Evolutionary conservation across 2,888 invertebrate species (phyloP), one percentile per base, ranked within the genome.

Genomic region (Drosophila heteroneura): DNA sequence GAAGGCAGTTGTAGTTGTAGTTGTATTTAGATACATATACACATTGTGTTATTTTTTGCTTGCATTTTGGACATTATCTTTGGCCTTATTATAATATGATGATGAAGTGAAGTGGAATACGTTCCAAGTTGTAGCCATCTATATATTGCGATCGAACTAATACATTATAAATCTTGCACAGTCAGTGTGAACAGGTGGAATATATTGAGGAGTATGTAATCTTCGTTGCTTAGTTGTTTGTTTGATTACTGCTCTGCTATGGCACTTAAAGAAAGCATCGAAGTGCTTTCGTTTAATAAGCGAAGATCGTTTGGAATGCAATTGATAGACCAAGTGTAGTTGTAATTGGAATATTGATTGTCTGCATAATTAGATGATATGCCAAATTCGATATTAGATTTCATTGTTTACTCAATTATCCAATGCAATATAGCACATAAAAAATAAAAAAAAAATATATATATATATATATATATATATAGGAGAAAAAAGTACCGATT

Each of bases 41-140:
- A 47, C 3, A 7, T 47, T 14, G 14, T 47, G 9, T 14, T 22
- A 22, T 7, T 47, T 58, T 28, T 22, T 35, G 35, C 26, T 62
- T 75, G 75, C 78, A 72, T 57, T 67, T 72, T 32, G 28, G 26
- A 51, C 73, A 60, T 63, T 41, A 66, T 63, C 62, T 30, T 60
- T 32, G 28, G 26, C 28, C 44, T 47, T 44, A 47, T 14, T 22
- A 7, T 7, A 14, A 7, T 47, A 22, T 7, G 14, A 47, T 22
- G 22, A 7, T 47, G 4, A 22, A 14, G 4, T 44, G 6, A 19
- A 39, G 19, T 19, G 39, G 19, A 0, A 39, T 39, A 39, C 2
- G 4, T 19, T 4, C 3, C 9, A 39, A 19, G 19, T 9, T 4
- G 19, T 9, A 4, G 19, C 9, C 19, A 39, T 19, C 0, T 6